These are phyloP conservation scores for Haemorhous mexicanus DNA, from an alignment of 2,113 vertebrate species.

Conservation along the genomic window DNA sequence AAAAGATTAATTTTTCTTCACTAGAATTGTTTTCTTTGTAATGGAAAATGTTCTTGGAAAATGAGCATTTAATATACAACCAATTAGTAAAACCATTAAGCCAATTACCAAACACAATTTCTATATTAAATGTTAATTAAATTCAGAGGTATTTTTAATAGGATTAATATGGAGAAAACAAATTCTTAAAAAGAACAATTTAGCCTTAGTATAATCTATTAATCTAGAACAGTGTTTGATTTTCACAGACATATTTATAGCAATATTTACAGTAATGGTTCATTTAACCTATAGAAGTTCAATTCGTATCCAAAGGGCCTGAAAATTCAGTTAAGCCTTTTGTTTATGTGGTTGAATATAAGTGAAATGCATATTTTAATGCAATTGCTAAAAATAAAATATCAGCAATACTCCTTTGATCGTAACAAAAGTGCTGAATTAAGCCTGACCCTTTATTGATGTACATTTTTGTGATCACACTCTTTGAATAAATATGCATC, in stretches of 20 bases:
- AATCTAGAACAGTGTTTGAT: conserved; percentile 56
- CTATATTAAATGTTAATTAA: conserved; percentile 71
- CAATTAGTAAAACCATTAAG: conserved; percentile 67
- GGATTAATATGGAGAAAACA: conserved; percentile 60
- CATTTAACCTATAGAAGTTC: conserved; percentile 26
- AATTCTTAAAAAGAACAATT: conserved; percentile 54
- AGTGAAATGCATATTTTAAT: neutral
- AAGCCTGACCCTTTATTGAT: neutral
- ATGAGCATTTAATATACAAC: conserved; percentile 65
- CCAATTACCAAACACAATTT: conserved; percentile 69
- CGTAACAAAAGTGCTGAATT: neutral
- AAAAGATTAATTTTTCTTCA: conserved; percentile 26
- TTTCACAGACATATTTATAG: conserved; percentile 40
- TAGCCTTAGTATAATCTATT: conserved; percentile 33
- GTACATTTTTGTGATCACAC: neutral
- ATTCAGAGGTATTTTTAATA: conserved; percentile 61
- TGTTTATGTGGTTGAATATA: neutral
- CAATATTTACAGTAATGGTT: conserved; percentile 8
- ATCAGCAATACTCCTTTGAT: neutral
- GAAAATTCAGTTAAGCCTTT: neutral
- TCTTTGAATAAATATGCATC: neutral
- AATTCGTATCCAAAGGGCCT: neutral
- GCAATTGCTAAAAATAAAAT: neutral
- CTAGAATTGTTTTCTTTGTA: conserved; percentile 60
- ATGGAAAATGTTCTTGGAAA: conserved; percentile 55